Evolutionary conservation across 2,113 vertebrate species (phyloP).

Genomic region (Ptilonorhynchus violaceus): DNA sequence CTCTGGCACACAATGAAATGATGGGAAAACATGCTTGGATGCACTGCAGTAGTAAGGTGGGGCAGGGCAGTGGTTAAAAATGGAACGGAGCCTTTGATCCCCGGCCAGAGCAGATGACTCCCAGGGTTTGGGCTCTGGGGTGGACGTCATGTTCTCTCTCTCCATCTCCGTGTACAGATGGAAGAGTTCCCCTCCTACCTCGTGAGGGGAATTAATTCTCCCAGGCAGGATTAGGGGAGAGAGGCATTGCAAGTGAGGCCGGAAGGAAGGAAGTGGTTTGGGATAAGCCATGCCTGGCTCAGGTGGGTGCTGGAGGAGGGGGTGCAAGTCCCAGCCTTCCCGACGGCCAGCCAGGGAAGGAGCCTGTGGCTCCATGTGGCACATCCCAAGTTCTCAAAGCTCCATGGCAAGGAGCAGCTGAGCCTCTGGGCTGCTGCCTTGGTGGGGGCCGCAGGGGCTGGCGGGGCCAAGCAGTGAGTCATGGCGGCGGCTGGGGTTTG

Average conservation of each 20-base stretch:
- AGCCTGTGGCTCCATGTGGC: not conserved
- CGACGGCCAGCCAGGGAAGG: not conserved
- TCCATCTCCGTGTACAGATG: conserved; percentile 15
- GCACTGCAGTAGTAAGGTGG: conserved; percentile 68
- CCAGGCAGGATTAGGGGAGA: not conserved
- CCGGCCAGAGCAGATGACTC: conserved; percentile 68
- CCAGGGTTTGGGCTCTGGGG: conserved; percentile 37
- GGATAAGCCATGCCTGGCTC: not conserved
- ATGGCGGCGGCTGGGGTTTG: not conserved
- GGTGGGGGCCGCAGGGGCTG: not conserved
- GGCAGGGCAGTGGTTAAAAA: conserved; percentile 73
- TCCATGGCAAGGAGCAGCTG: not conserved
- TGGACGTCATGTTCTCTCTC: conserved; percentile 52
- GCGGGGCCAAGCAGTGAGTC: not conserved
- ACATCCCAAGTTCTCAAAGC: not conserved
- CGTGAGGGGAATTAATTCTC: not conserved
- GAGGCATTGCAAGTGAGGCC: not conserved
- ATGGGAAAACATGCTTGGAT: conserved; percentile 75
- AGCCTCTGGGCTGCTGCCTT: not conserved
- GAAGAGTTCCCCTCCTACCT: conserved; percentile 29
- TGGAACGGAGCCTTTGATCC: conserved; percentile 77
- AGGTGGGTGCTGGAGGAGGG: not conserved
- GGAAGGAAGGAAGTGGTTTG: not conserved
- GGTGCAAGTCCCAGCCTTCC: not conserved
- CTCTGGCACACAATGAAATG: conserved; percentile 80